Evolutionary conservation across 2,888 invertebrate genomes (phyloP).

Genomic region (Spilarctia lutea): DNA sequence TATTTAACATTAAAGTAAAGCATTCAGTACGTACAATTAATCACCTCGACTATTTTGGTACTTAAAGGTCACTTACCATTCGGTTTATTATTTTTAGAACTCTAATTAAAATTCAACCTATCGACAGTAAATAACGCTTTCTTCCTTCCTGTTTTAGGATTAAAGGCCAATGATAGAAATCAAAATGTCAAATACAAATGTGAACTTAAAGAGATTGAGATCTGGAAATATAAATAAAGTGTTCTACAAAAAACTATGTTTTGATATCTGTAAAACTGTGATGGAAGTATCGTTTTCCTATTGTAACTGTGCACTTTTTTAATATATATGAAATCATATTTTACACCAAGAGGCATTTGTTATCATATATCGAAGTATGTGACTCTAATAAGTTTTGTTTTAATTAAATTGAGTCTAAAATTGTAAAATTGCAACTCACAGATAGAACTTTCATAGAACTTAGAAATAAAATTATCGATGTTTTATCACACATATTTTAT

Average conservation of each 20-base stretch:
- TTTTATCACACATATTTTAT: background rate
- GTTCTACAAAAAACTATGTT: too few species aligned
- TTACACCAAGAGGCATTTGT: too few species aligned
- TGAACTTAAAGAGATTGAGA: too few species aligned
- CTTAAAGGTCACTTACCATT: constrained; percentile 22
- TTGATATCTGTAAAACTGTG: too few species aligned
- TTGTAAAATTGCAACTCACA: background rate
- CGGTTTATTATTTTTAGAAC: constrained; percentile 16
- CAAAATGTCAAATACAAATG: too few species aligned
- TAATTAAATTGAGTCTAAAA: background rate
- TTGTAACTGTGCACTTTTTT: too few species aligned
- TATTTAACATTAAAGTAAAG: background rate
- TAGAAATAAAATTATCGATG: background rate
- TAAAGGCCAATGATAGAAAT: background rate
- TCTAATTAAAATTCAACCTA: constrained; percentile 11
- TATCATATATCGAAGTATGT: background rate
- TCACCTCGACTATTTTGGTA: constrained; percentile 16
- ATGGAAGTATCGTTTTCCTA: too few species aligned
- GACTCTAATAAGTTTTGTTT: background rate
- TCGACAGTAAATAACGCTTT: constrained; percentile 8
- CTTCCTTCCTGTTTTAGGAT: constrained; percentile 3
- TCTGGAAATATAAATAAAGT: too few species aligned
- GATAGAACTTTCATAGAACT: background rate
- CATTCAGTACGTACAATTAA: background rate
- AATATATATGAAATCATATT: too few species aligned